Conservation (phyloP, 2,797 vertebrate species). For the Poliocrania exsul region DNA sequence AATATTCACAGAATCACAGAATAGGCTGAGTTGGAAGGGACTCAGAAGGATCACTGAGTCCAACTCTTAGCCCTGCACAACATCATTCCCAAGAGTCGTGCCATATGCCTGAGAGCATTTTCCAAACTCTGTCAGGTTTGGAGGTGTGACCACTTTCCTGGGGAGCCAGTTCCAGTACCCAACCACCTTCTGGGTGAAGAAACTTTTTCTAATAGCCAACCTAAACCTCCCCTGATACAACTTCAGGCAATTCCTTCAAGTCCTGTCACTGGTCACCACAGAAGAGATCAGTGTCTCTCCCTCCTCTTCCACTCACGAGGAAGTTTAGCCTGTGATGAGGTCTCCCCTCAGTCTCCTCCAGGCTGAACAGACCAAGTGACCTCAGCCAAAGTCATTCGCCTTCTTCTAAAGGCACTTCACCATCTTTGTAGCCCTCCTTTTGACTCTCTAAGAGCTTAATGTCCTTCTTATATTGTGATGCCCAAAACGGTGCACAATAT, state of each 20-base stretch:
- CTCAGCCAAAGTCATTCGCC: background rate
- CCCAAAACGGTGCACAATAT: background rate
- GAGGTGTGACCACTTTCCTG: background rate
- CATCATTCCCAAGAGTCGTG: background rate
- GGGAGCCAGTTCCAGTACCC: background rate
- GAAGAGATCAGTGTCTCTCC: background rate
- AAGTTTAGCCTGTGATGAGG: background rate
- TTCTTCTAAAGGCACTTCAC: background rate
- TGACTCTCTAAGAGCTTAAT: background rate
- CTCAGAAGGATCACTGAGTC: background rate
- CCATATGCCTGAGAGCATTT: background rate
- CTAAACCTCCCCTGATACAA: background rate
- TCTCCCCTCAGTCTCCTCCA: background rate
- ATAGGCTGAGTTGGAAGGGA: background rate
- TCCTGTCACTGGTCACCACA: background rate
- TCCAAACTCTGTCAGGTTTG: background rate
- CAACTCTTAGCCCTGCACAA: background rate
- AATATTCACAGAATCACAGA: background rate
- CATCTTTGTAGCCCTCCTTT: background rate
- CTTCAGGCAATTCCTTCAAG: background rate
- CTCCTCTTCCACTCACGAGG: background rate
- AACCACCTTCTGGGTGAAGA: background rate
- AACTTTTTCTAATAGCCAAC: background rate
- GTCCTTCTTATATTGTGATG: background rate
- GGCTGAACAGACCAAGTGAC: background rate